phyloP scores from a whole-genome alignment of 2,797 vertebrate species.

The Sebastes kiyomatsui region DNA sequence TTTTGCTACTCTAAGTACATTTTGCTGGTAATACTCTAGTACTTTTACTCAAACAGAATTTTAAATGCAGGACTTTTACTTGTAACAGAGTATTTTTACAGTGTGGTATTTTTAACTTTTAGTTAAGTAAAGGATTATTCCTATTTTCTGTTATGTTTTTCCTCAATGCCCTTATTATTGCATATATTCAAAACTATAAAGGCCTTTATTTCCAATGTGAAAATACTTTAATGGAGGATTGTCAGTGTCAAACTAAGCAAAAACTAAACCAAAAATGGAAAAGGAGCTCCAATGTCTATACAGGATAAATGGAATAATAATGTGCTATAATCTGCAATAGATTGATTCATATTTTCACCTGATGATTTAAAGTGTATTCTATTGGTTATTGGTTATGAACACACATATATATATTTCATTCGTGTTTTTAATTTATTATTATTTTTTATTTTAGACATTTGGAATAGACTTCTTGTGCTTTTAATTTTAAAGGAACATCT shows the following conservation, averaged over 20 bases:
- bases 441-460: neutral
- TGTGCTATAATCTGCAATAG: neutral
- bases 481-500: slow-evolving; percentile 15
- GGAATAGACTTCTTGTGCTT: neutral
- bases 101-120: too few relatives aligned
- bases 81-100: too few relatives aligned
- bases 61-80: too few relatives aligned
- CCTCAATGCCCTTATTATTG: too few relatives aligned
- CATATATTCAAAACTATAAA: neutral
- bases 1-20: too few relatives aligned
- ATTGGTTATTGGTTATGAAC: neutral
- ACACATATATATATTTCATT: neutral
- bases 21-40: too few relatives aligned
- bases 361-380: neutral
- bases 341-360: neutral
- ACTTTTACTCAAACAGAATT: too few relatives aligned
- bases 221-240: neutral
- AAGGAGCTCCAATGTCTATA: neutral
- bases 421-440: fast-evolving
- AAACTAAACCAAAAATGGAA: neutral
- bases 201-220: neutral
- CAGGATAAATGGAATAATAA: neutral
- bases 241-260: neutral
- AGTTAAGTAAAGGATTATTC: too few relatives aligned
- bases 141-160: too few relatives aligned